phyloP scores from a whole-genome alignment of 2,797 vertebrate species.

The Phataginus tetradactyla region DNA sequence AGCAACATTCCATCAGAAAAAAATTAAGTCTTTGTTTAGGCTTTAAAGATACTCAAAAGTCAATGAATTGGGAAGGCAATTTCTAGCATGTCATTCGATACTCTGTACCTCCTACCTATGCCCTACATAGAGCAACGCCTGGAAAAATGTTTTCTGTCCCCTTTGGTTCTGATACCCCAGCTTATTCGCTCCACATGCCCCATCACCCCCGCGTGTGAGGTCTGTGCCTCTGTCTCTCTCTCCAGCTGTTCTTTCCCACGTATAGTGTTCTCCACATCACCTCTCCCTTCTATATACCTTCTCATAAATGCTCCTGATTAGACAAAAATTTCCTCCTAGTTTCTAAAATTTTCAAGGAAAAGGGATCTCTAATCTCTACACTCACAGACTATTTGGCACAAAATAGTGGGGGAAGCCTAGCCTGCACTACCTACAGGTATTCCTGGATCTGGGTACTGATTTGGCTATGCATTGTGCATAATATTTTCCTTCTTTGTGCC shows the following conservation, averaged over 20 bases:
- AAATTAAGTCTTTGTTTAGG: not conserved
- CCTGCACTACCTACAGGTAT: not conserved
- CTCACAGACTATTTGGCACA: not conserved
- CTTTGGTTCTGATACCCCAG: not conserved
- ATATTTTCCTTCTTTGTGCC: not conserved
- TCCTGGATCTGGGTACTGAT: not conserved
- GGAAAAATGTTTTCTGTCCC: not conserved
- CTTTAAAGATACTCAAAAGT: not conserved
- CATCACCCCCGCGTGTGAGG: fast-evolving
- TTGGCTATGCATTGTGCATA: not conserved
- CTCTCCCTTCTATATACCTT: not conserved
- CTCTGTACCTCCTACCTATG: not conserved
- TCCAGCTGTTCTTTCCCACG: not conserved
- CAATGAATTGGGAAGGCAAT: not conserved
- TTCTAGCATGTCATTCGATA: not conserved
- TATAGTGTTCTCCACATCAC: not conserved
- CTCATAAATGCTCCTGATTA: not conserved
- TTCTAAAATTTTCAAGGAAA: not conserved
- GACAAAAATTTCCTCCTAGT: not conserved
- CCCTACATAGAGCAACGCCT: not conserved
- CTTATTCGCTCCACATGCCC: not conserved
- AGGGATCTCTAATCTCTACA: too few species aligned
- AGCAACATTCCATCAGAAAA: not conserved
- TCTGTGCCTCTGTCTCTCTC: not conserved
- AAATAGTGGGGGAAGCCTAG: not conserved